Conservation (phyloP, 2,113 vertebrate genomes). For the Mobula birostris region DNA sequence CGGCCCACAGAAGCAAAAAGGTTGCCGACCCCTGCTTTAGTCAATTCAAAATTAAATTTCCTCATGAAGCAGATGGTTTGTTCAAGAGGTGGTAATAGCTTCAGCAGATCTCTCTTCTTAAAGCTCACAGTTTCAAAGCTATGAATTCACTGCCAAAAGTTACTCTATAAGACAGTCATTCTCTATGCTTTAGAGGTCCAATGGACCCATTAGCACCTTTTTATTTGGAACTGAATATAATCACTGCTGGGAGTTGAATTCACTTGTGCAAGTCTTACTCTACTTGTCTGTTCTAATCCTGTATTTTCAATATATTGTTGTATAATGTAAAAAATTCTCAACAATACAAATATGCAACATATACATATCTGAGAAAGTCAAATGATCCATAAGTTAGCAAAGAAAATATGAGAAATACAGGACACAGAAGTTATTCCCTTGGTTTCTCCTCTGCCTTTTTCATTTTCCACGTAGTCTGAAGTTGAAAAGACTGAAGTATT, state of each 20-base stretch:
- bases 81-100: neutral
- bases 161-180: neutral
- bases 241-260: neutral
- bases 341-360: neutral
- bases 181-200: neutral
- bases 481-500: neutral
- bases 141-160: neutral
- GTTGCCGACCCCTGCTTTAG: neutral
- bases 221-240: neutral
- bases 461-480: neutral
- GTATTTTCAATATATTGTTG: neutral
- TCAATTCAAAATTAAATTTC: neutral
- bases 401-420: neutral
- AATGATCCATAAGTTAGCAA: neutral
- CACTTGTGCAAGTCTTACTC: neutral
- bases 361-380: neutral
- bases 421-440: neutral
- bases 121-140: neutral
- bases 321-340: neutral
- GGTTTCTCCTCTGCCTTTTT: too few species aligned
- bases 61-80: neutral
- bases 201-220: neutral
- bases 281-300: neutral
- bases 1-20: too few species aligned
- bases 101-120: neutral